These are phyloP conservation scores for Colistium nudipinnis DNA, from an alignment of 2,113 vertebrate species.

Conservation along the genomic window DNA sequence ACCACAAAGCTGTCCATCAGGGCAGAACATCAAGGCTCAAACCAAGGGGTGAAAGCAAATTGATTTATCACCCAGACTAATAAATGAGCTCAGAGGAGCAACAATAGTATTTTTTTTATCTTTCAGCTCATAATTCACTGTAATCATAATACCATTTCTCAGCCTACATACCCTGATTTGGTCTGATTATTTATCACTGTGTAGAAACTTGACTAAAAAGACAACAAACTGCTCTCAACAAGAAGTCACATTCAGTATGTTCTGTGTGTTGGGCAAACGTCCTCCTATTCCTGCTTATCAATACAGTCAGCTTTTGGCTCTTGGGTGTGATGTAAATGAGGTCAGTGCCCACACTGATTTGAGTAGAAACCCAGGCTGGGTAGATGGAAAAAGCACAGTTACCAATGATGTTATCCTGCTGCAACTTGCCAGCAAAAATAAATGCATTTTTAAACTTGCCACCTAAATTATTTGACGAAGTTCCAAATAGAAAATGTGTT, in stretches of 20 bases:
- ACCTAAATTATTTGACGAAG: neutral
- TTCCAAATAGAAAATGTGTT: neutral
- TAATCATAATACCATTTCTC: neutral
- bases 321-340: conserved; percentile 7
- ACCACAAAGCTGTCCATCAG: conserved; percentile 15
- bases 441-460: neutral
- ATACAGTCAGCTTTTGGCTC: conserved; percentile 17
- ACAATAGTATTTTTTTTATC: neutral
- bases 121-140: conserved; percentile 8
- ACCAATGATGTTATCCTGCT: neutral
- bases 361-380: conserved; percentile 1
- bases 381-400: neutral
- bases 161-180: neutral
- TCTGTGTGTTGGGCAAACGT: neutral
- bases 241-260: neutral
- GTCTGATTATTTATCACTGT: conserved; percentile 1
- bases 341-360: conserved; percentile 13
- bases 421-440: neutral
- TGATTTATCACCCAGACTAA: neutral
- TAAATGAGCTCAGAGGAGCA: neutral
- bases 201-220: neutral
- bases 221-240: neutral
- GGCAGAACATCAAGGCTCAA: neutral
- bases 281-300: conserved; percentile 13
- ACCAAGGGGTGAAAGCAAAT: conserved; percentile 13